These are phyloP conservation scores for Solenodon paradoxus DNA, from an alignment of 2,113 vertebrate genomes.

Conservation along the genomic window DNA sequence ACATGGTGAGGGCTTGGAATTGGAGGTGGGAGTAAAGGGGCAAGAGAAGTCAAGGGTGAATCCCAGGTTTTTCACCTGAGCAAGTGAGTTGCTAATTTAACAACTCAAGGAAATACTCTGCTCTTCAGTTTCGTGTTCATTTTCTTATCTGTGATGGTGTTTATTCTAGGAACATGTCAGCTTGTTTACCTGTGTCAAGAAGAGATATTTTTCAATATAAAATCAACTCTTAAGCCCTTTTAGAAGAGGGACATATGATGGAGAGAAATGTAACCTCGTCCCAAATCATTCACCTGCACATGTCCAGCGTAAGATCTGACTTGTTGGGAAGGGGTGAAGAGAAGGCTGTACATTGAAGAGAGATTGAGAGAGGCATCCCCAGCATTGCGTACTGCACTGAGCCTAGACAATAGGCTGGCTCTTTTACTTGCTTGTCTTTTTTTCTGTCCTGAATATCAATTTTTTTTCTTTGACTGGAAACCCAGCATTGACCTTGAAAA, in stretches of 20 bases:
- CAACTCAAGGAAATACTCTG: background rate
- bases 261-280: background rate
- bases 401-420: background rate
- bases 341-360: background rate
- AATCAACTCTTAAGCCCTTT: background rate
- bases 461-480: background rate
- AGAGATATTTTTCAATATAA: background rate
- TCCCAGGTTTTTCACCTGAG: background rate
- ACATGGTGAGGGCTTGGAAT: background rate
- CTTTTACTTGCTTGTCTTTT: background rate
- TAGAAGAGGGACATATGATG: background rate
- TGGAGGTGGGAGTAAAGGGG: background rate
- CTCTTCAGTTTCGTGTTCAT: background rate
- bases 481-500: constrained; percentile 19
- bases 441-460: background rate
- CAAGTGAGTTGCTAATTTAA: background rate
- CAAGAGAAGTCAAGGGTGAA: background rate
- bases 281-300: background rate
- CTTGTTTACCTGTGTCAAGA: background rate
- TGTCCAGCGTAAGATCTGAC: background rate
- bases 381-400: too few species aligned
- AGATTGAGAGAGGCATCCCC: accelerated
- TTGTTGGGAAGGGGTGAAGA: background rate
- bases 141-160: background rate
- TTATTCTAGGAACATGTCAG: background rate